These are phyloP conservation scores for Enteromius treurensis DNA, from an alignment of 2,797 vertebrate species.

Conservation along the genomic window DNA sequence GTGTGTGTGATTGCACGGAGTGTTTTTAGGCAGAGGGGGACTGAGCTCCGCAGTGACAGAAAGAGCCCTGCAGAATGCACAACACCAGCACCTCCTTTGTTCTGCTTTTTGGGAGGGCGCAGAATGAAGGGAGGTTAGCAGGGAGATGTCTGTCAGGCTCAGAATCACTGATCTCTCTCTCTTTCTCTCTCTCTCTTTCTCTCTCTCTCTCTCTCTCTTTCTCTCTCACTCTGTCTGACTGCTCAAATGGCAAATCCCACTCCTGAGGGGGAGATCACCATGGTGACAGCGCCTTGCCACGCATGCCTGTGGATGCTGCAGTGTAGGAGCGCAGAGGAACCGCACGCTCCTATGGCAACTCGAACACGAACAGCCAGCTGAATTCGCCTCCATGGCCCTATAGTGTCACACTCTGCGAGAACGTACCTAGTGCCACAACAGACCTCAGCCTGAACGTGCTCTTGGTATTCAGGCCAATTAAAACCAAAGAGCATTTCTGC, in stretches of 20 bases:
- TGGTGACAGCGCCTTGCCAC: constrained; percentile 77
- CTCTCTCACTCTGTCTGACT: constrained; percentile 60
- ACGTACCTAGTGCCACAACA: constrained; percentile 43
- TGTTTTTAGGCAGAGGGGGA: constrained; percentile 47
- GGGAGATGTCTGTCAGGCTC: constrained; percentile 62
- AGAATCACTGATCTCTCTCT: constrained; percentile 53
- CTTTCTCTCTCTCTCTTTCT: constrained; percentile 45
- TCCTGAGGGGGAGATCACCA: constrained; percentile 77
- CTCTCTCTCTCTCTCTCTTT: constrained; percentile 50
- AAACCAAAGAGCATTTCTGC: constrained; percentile 43
- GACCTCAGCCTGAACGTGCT: constrained; percentile 31
- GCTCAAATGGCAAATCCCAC: constrained; percentile 68
- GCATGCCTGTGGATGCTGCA: constrained; percentile 75
- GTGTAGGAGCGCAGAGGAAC: constrained; percentile 69
- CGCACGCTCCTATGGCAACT: constrained; percentile 63
- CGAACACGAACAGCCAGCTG: constrained; percentile 47
- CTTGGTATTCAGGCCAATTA: constrained; percentile 55
- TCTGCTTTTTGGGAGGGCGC: constrained; percentile 59
- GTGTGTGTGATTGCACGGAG: constrained; percentile 18
- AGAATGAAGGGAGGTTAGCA: constrained; percentile 44
- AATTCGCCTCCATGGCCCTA: constrained; percentile 32
- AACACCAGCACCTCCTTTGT: constrained; percentile 63
- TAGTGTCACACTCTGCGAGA: constrained; percentile 45
- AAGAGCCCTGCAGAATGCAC: constrained; percentile 61
- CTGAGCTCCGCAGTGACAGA: constrained; percentile 45